Base-by-base conservation (phyloP, 2,888 invertebrate genomes). In the Microplitis manilae region DNA sequence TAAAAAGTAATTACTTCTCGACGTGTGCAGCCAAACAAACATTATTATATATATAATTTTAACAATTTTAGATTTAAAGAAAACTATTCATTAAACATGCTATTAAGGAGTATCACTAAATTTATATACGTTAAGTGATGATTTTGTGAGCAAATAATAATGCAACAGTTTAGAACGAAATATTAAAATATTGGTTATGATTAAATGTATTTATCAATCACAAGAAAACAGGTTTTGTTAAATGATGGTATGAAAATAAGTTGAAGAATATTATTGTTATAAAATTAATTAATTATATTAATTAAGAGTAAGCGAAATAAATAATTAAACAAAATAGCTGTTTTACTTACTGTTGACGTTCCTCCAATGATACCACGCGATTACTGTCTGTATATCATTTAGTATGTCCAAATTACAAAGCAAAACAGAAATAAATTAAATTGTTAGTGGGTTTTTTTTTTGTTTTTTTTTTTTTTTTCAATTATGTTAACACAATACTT, bases 261-360 rank as follows among this genome's bases (percentile, higher is more conserved):
- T 30, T 4, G 30, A 30, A 30, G 30, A 30, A 30, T 30, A 30
- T 30, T 30, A 30, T 30, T 30, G 30, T 30, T 30, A 30, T 30
- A 30, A 30, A 2, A 30, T 30, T 4, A 30, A 61, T 13, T 2
- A 38, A 41, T 20, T 20, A 20, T 20, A 20, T 20, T 20, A 20
- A 61, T 13, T 2, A 38, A 41, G 7, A 68, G 41, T 5, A 15
- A 20, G 6, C 1, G 9, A 68, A 41, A 41, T 30, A 13, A 65
- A 7, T 38, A 30, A 65, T 65, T 65, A 9, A 65, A 20, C 38
- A 30, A 30, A 65, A 62, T 81, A 75, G 80, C 77, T 75, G 80
- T 83, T 50, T 13, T 90, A 95, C 95, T 95, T 94, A 95, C 95
- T 95, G 95, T 91, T 95, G 95, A 89, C 95, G 93, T 91, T 95